A percentile compares a stretch with the other conserved stretches of the same genome.
Conservation (phyloP, 2,113 vertebrate genomes). For the Centrocercus urophasianus region DNA sequence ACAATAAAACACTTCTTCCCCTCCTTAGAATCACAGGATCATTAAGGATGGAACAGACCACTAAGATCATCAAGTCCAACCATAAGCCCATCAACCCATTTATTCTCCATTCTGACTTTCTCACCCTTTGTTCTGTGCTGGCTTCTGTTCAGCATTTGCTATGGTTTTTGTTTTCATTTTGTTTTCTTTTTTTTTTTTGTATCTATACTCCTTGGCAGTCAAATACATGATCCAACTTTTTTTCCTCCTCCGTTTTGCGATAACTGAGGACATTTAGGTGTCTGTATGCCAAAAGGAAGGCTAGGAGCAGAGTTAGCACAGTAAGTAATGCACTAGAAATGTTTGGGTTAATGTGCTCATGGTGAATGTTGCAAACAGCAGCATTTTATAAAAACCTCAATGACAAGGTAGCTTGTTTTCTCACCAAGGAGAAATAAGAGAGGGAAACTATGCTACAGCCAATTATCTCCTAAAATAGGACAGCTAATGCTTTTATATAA, state of each 20-base stretch:
- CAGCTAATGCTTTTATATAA: background rate
- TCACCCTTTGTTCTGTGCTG: background rate
- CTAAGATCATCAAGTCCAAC: too few species aligned
- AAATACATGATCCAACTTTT: background rate
- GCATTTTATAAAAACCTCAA: slow-evolving; percentile 39
- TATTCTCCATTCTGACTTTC: background rate
- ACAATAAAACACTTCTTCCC: background rate
- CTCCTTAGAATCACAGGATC: too few species aligned
- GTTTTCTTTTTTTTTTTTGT: background rate
- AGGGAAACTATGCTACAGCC: slow-evolving; percentile 17
- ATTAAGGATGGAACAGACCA: too few species aligned
- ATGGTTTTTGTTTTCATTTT: background rate
- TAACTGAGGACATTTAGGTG: background rate
- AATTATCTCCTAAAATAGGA: slow-evolving; percentile 39
- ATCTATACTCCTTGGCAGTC: background rate
- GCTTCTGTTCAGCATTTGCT: background rate
- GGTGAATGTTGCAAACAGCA: slow-evolving; percentile 36
- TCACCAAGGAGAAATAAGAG: background rate
- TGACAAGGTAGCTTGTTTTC: slow-evolving; percentile 31
- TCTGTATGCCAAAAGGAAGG: background rate
- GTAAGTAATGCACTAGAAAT: background rate
- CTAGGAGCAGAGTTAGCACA: background rate
- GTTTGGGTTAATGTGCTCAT: background rate
- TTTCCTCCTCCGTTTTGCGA: background rate
- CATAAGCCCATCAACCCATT: background rate